Evolutionary conservation across 2,797 vertebrate genomes (phyloP).

Genomic region (Pangasius larnaudii): DNA sequence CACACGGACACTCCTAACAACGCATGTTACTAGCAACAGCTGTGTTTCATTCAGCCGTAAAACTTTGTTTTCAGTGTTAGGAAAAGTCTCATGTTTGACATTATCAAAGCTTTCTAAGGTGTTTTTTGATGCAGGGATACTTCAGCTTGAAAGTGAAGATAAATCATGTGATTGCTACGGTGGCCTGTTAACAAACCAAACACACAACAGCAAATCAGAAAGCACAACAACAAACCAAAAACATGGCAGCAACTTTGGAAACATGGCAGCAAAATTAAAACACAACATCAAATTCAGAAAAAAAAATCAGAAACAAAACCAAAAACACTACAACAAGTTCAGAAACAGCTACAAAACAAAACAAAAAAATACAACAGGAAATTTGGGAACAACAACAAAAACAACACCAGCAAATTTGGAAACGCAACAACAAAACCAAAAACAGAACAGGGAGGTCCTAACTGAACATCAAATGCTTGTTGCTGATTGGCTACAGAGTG

Average conservation of each 20-base stretch:
- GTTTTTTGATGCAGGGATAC: background rate
- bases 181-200: background rate
- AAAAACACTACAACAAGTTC: background rate
- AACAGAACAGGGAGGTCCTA: background rate
- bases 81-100: slow-evolving; percentile 15
- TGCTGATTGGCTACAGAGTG: background rate
- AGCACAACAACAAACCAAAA: background rate
- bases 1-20: slow-evolving; percentile 43
- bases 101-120: background rate
- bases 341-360: background rate
- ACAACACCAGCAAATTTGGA: background rate
- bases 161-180: background rate
- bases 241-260: background rate
- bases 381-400: background rate
- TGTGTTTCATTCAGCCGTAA: slow-evolving; percentile 32
- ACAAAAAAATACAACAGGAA: background rate
- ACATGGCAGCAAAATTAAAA: background rate
- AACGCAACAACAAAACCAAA: background rate
- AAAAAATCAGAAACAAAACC: background rate
- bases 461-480: background rate
- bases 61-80: slow-evolving; percentile 10
- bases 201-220: background rate
- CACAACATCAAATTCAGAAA: background rate
- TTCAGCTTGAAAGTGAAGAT: background rate
- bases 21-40: slow-evolving; percentile 50